A percentile compares a stretch with the other conserved stretches of the same genome.
phyloP scores from a whole-genome alignment of 37 sponge, comb jelly and placozoan species.

The Tethya wilhelma region DNA sequence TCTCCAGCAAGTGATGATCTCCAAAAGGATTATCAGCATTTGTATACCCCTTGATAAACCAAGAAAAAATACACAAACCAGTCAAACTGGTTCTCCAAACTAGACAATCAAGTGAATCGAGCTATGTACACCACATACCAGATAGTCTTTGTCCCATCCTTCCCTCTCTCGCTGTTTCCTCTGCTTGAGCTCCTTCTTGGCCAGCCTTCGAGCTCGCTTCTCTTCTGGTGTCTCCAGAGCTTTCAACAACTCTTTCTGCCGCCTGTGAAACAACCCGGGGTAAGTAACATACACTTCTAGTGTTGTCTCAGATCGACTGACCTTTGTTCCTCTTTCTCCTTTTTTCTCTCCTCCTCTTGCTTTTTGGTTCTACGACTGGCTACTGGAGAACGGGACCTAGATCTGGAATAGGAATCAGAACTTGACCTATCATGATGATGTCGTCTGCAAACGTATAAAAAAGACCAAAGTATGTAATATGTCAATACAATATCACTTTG shows the following conservation, averaged over 20 bases:
- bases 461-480: too few relatives aligned
- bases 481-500: too few relatives aligned
- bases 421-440: neutral
- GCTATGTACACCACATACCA: constrained; percentile 26
- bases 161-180: constrained; percentile 51
- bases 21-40: constrained; percentile 96
- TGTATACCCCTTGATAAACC: constrained; percentile 73
- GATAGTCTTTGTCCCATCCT: constrained; percentile 78
- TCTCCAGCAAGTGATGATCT: constrained; percentile 80
- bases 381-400: too few relatives aligned
- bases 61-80: neutral
- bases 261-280: constrained; percentile 22
- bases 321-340: neutral
- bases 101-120: neutral
- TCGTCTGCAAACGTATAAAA: too few relatives aligned
- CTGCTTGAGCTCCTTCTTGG: constrained; percentile 75
- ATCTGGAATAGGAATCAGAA: neutral
- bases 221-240: constrained; percentile 86
- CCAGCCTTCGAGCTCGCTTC: constrained; percentile 73
- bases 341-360: constrained; percentile 1
- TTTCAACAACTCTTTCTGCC: constrained; percentile 77
- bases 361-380: neutral
- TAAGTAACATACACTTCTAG: neutral
- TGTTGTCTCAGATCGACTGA: neutral
- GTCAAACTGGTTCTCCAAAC: neutral